phyloP scores from a whole-genome alignment of 2,113 vertebrate species.

The Phoenicopterus ruber region DNA sequence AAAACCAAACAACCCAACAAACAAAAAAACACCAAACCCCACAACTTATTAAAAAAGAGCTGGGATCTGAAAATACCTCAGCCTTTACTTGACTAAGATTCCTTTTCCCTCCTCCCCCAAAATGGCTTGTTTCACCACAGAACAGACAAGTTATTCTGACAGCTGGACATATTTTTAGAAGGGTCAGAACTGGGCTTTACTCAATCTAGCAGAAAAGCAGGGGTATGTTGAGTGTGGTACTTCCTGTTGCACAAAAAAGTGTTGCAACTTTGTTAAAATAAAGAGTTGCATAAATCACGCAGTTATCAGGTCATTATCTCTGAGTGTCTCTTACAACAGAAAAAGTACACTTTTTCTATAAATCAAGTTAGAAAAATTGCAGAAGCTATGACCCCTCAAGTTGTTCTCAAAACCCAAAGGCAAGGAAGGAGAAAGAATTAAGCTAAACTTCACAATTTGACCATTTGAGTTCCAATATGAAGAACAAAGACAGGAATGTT shows the following conservation, averaged over 20 bases:
- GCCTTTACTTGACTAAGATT: neutral
- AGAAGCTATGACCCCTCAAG: neutral
- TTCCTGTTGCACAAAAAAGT: slow-evolving; percentile 21
- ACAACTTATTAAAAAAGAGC: neutral
- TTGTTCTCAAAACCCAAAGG: neutral
- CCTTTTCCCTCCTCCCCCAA: neutral
- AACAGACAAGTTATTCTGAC: neutral
- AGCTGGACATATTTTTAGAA: neutral
- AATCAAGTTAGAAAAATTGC: neutral
- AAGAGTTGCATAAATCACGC: slow-evolving; percentile 9
- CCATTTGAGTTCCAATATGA: neutral
- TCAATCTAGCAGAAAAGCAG: neutral
- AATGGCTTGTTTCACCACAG: neutral
- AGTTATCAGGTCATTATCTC: neutral
- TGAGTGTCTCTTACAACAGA: neutral
- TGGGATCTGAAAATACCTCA: neutral
- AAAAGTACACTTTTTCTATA: neutral
- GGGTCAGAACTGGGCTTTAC: neutral
- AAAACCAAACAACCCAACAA: neutral
- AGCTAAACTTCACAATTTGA: neutral
- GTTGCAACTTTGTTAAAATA: slow-evolving; percentile 4
- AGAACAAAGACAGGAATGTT: neutral
- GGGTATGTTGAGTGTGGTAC: neutral
- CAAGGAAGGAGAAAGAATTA: neutral
- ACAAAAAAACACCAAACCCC: neutral